phyloP scores from a whole-genome alignment of 2,113 vertebrate genomes.

The Neofelis nebulosa region DNA sequence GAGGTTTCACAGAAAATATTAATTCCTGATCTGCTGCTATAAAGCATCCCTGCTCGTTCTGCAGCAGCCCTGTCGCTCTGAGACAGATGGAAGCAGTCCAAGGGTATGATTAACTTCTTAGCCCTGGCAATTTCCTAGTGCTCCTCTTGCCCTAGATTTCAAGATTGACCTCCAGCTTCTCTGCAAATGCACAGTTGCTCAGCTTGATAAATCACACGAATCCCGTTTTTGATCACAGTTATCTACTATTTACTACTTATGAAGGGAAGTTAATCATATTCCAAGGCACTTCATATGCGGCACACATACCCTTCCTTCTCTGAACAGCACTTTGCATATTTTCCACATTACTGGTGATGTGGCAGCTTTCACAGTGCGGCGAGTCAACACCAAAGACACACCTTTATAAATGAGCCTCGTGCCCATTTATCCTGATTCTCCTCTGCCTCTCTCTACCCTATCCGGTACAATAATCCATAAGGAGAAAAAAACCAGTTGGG shows the following conservation, averaged over 20 bases:
- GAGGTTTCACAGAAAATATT: conserved; percentile 85
- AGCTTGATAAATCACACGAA: conserved; percentile 86
- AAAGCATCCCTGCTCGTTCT: conserved; percentile 76
- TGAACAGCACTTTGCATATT: conserved; percentile 80
- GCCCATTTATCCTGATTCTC: background rate
- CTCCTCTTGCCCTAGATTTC: conserved; percentile 85
- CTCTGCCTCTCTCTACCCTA: background rate
- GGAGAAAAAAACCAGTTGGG: background rate
- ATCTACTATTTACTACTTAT: conserved; percentile 85
- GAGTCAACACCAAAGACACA: background rate
- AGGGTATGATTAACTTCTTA: conserved; percentile 87
- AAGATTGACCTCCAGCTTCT: conserved; percentile 86
- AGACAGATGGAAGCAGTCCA: conserved; percentile 86
- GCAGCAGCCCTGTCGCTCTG: conserved; percentile 75
- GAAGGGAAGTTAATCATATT: conserved; percentile 82
- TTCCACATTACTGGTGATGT: conserved; percentile 60
- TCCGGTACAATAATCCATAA: background rate
- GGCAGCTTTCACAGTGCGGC: accelerated
- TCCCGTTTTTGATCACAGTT: conserved; percentile 86
- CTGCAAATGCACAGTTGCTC: conserved; percentile 83
- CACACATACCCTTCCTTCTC: conserved; percentile 75
- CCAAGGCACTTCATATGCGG: conserved; percentile 80
- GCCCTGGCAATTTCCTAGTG: conserved; percentile 83
- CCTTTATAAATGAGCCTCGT: background rate
- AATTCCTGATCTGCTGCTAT: conserved; percentile 83